These are phyloP conservation scores for Metellina segmentata DNA, from an alignment of 2,888 invertebrate genomes.

Conservation along the genomic window DNA sequence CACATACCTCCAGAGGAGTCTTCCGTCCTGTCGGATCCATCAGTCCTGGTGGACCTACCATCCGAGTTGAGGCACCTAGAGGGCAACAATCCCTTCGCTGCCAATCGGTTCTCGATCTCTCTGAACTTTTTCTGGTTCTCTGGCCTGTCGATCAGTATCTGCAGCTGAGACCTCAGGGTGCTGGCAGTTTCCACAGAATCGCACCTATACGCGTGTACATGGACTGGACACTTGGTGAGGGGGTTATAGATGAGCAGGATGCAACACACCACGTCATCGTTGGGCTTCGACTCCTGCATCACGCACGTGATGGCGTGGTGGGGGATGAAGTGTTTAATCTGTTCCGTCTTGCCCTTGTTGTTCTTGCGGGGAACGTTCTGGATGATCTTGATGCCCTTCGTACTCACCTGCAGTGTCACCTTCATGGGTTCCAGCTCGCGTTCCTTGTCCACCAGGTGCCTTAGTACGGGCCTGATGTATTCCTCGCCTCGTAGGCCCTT, in stretches of 20 bases:
- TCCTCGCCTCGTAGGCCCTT: slow-evolving; percentile 92
- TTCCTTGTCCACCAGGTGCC: slow-evolving; percentile 91
- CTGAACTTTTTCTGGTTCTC: slow-evolving; percentile 92
- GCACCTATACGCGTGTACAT: slow-evolving; percentile 94
- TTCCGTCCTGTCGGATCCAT: slow-evolving; percentile 78
- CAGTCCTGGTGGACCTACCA: slow-evolving; percentile 78
- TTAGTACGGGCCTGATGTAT: slow-evolving; percentile 90
- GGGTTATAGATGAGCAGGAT: slow-evolving; percentile 96
- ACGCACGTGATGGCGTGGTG: slow-evolving; percentile 96
- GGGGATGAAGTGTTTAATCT: slow-evolving; percentile 95
- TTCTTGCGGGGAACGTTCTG: slow-evolving; percentile 85
- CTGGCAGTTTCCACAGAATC: slow-evolving; percentile 96
- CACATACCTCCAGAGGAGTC: slow-evolving; percentile 75
- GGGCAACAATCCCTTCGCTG: slow-evolving; percentile 80
- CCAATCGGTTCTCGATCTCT: slow-evolving; percentile 87
- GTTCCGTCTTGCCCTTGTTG: slow-evolving; percentile 79
- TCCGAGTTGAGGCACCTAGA: slow-evolving; percentile 77
- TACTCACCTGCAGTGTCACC: slow-evolving; percentile 90
- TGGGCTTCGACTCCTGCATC: slow-evolving; percentile 86
- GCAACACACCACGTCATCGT: slow-evolving; percentile 94
- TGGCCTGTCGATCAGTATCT: slow-evolving; percentile 89
- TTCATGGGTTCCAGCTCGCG: slow-evolving; percentile 93
- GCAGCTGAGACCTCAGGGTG: slow-evolving; percentile 91
- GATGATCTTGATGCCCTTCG: slow-evolving; percentile 96
- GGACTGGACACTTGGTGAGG: slow-evolving; percentile 94